Percentiles rank a stretch among this genome's conserved stretches.
Conservation (phyloP, 2,888 invertebrate species). For the Lasioglossum leucozonium region DNA sequence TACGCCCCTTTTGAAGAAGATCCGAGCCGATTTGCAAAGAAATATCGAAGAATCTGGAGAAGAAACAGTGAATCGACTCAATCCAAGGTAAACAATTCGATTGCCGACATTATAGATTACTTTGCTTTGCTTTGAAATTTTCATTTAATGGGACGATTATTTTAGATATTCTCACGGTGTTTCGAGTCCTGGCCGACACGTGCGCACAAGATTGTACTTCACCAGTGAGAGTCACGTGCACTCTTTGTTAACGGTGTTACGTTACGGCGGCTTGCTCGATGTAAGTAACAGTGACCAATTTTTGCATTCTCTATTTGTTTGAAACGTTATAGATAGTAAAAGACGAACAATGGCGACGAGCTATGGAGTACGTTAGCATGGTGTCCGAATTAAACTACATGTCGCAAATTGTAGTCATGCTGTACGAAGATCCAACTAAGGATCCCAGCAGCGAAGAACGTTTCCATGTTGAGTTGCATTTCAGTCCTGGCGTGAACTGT, state of each 20-base stretch:
- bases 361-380: slow-evolving; percentile 99
- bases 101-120: not conserved
- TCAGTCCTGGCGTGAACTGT: slow-evolving; percentile 99
- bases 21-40: slow-evolving; percentile 96
- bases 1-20: slow-evolving; percentile 97
- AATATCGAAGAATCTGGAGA: slow-evolving; percentile 96
- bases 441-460: slow-evolving; percentile 95
- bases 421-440: slow-evolving; percentile 99
- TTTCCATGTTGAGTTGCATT: slow-evolving; percentile 99
- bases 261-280: slow-evolving; percentile 95
- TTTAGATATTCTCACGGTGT: slow-evolving; percentile 97
- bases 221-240: slow-evolving; percentile 99
- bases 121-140: not conserved
- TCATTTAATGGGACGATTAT: slow-evolving; percentile 22
- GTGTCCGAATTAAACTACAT: slow-evolving; percentile 99
- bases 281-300: slow-evolving; percentile 85
- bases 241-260: slow-evolving; percentile 96
- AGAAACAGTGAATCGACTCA: slow-evolving; percentile 97
- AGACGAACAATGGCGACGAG: slow-evolving; percentile 99
- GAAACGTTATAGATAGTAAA: slow-evolving; percentile 87
- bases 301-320: not conserved
- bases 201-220: slow-evolving; percentile 99
- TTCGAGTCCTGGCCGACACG: slow-evolving; percentile 98
- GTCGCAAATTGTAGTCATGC: slow-evolving; percentile 99
- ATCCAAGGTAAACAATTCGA: slow-evolving; percentile 89